Base-by-base conservation (phyloP, 2,888 invertebrate species). In the Thecocarcelia acutangulata region DNA sequence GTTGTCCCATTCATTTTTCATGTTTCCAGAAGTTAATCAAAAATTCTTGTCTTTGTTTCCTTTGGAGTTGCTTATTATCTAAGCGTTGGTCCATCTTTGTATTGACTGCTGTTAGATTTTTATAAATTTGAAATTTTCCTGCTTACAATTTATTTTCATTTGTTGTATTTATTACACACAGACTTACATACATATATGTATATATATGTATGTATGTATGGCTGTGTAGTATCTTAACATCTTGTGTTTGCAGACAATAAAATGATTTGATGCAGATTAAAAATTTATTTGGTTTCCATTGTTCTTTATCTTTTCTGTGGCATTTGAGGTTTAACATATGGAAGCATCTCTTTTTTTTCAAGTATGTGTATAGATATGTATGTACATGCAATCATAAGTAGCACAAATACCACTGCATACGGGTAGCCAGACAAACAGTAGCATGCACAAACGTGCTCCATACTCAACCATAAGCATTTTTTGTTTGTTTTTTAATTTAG, bases 311-410 rank as follows among this genome's bases (percentile, higher is more conserved):
- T 33, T 40, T 9, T 66, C 19, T 73, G 78, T 37, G 58, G 66
- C 40, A 58, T 79, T 72, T 66, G 52, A 66, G 37, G 72, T 66
- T 79, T 59, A 79, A 72, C 78, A 79, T 79, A 79, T 79, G 78
- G 78, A 79, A 52, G 46, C 66, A 72, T 78, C 40, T 64, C 42
- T 59, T 58, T 33, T 48, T n/a, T n/a, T n/a, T n/a, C n/a, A n/a
- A n/a, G 5, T 8, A 33, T 8, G 24, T 74, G 33, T 15, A 40
- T 17, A 19, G 37, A 58, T 28, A 75, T 50, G n/a, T 46, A 59
- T 48, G 15, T 21, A 15, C 17, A 28, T 8, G 46, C 19, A 21
- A 0, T 19, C 42, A 17, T 48, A 48, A 42, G 42, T 12, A 21
- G 46, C 19, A 58, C 13, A 24, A 24, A 6, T 5, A 54, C 2